phyloP scores from a whole-genome alignment of 2,888 invertebrate species.

The Ellobium chinense region DNA sequence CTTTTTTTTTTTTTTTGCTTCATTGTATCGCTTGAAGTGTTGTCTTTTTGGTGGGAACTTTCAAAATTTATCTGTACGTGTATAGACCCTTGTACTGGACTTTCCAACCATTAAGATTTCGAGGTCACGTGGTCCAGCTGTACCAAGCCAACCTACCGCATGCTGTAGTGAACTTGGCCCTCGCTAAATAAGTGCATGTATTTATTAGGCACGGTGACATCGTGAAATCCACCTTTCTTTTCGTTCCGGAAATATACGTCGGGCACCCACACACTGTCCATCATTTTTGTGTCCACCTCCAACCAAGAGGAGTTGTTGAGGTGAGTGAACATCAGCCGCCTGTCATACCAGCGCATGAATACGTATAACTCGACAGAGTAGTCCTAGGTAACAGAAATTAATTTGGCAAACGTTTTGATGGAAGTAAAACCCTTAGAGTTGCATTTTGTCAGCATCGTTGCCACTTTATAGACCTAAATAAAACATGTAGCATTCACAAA shows the following conservation, averaged over 20 bases:
- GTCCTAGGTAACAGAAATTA: background rate
- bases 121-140: no score
- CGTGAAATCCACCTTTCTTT: constrained; percentile 69
- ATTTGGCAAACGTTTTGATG: background rate
- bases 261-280: constrained; percentile 69
- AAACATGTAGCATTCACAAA: no score
- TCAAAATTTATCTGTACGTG: no score
- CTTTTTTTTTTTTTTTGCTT: no score
- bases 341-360: constrained; percentile 66
- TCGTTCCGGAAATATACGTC: constrained; percentile 74
- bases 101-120: no score
- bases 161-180: constrained; percentile 57
- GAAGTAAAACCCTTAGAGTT: no score
- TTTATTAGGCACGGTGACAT: constrained; percentile 73
- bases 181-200: constrained; percentile 71
- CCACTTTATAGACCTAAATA: no score
- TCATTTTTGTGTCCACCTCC: constrained; percentile 68
- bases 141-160: constrained; percentile 33
- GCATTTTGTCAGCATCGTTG: no score
- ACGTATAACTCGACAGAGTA: constrained; percentile 57
- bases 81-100: no score
- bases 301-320: constrained; percentile 55
- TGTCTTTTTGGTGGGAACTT: no score
- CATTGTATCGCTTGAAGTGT: no score
- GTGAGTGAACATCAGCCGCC: constrained; percentile 57